A percentile compares a stretch with the other conserved stretches of the same genome.
Evolutionary conservation across 2,888 invertebrate species (phyloP).

Genomic region (Minunthozetes semirufus): DNA sequence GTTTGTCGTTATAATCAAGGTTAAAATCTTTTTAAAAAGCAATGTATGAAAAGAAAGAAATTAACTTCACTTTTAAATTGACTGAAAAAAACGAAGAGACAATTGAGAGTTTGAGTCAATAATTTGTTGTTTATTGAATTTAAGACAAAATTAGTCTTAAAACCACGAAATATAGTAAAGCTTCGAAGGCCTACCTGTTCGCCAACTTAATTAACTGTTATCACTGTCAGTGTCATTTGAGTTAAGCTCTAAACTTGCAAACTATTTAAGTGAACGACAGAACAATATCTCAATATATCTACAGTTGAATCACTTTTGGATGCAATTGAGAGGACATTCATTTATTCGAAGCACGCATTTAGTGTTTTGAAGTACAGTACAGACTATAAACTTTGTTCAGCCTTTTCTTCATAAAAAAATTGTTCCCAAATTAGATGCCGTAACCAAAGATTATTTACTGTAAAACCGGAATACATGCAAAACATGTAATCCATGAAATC

Average conservation of each 20-base stretch:
- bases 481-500: not conserved
- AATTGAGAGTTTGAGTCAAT: not conserved
- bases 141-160: not conserved
- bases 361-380: not conserved
- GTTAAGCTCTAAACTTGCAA: not conserved
- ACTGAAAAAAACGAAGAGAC: not conserved
- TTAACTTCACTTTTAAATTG: not conserved
- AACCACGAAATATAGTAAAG: not conserved
- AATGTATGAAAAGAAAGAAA: not conserved
- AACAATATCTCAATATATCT: not conserved
- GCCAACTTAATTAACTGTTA: not conserved
- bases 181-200: not conserved
- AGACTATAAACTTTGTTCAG: not conserved
- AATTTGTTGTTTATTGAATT: not conserved
- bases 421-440: not conserved
- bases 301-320: not conserved
- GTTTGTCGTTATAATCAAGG: not conserved
- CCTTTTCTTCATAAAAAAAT: not conserved
- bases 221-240: not conserved
- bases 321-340: not conserved
- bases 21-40: not conserved
- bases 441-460: not conserved
- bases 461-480: conserved; percentile 10
- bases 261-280: not conserved
- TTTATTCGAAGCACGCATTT: not conserved